Conservation (phyloP, 2,113 vertebrate genomes). For the Cheirogaleus medius region DNA sequence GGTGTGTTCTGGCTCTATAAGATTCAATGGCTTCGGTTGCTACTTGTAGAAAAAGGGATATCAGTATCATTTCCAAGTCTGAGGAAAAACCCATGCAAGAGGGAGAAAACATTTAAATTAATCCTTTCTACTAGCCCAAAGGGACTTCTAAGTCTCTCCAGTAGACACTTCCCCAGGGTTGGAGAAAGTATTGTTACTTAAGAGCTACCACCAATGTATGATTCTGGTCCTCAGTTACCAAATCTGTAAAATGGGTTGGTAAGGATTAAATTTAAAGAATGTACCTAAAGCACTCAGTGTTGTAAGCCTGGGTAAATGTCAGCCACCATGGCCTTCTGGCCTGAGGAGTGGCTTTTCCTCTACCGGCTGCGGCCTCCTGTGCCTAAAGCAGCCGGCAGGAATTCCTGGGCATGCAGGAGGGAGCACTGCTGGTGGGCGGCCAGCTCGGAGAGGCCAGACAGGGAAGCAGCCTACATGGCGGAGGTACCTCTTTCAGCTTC, state of each 20-base stretch:
- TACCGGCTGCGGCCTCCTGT: neutral
- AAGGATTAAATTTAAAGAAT: neutral
- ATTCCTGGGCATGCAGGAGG: neutral
- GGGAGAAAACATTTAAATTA: neutral
- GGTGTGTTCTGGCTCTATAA: neutral
- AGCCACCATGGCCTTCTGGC: neutral
- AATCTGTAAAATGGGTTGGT: neutral
- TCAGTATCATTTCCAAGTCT: neutral
- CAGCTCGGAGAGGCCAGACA: accelerated
- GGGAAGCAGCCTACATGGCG: neutral
- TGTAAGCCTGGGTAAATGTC: too few species aligned
- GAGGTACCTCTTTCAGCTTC: slow-evolving; percentile 96
- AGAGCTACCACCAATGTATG: neutral
- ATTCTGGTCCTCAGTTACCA: neutral
- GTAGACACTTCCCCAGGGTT: neutral
- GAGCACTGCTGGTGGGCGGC: accelerated
- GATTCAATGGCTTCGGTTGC: neutral
- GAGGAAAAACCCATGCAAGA: neutral
- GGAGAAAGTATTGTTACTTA: too few species aligned
- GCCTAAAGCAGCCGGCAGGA: neutral
- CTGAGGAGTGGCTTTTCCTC: slow-evolving; percentile 84
- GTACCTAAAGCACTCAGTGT: neutral
- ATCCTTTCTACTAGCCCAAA: neutral
- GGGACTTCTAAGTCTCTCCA: neutral
- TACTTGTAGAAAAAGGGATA: neutral